Evolutionary conservation across 37 sponge, comb jelly and placozoan genomes (phyloP), one percentile per base, ranked within the genome.

Genomic region (Crambe crambe): DNA sequence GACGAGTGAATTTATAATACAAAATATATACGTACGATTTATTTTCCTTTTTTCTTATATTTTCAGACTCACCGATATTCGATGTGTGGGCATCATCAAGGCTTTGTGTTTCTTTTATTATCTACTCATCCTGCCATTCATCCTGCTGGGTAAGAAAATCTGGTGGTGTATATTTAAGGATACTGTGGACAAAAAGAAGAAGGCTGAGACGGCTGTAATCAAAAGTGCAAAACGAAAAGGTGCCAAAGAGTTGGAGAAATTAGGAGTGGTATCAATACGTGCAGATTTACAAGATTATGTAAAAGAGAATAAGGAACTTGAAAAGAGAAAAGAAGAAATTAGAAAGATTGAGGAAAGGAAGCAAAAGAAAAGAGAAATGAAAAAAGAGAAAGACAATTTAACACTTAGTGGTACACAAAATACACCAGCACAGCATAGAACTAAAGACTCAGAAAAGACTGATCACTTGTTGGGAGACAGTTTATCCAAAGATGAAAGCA

Each of bases 21-120:
- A n/a, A n/a, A n/a, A n/a, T n/a, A n/a, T n/a, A n/a, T n/a, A n/a
- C n/a, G 10, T 27, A 40, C 35, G 18, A 54, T 18, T 17, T 71
- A 71, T 34, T 35, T 71, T 71, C n/a, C n/a, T n/a, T n/a, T n/a
- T n/a, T n/a, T n/a, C n/a, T 47, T 25, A 0, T 9, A 27, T 6
- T 37, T 47, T 27, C 74, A 92, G 93, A 66, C 23, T 92, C 32
- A 54, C 89, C 2, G 93, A 92, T 56, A 81, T 92, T 36, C 70
- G 78, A 61, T 81, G 77, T 42, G 25, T 85, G 1, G 22, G 70
- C 1, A 25, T 92, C 0, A 32, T 92, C 30, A 85, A 80, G 41
- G 61, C 93, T 25, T 29, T 92, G 15, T 88, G 80, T 67, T 92
- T 92, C 82, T 92, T 92, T 73, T 92, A 88, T 74, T 92, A 81